Conservation (phyloP, 2,888 invertebrate genomes). For the Timandra comae region DNA sequence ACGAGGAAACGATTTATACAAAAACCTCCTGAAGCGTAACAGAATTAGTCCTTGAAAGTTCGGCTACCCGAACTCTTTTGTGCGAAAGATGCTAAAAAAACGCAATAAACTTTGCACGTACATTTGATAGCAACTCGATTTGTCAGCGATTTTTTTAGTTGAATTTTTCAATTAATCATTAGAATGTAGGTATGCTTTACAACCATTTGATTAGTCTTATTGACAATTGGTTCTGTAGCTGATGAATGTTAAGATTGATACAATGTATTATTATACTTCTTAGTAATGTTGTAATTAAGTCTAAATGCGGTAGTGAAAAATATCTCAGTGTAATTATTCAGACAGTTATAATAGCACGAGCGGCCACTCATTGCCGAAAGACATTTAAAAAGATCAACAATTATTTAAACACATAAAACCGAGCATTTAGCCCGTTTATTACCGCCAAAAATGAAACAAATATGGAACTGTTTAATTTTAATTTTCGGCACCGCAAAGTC, state of each 20-base stretch:
- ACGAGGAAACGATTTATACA: conserved; percentile 25
- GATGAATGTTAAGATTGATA: conserved; percentile 30
- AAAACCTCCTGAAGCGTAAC: conserved; percentile 60
- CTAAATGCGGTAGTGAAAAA: conserved; percentile 23
- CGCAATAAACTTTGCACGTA: conserved; percentile 38
- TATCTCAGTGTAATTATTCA: conserved; percentile 20
- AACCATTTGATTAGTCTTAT: conserved; percentile 45
- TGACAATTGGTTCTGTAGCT: conserved; percentile 37
- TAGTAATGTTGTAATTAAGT: conserved; percentile 19
- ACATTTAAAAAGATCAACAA: conserved; percentile 36
- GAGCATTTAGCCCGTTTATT: conserved; percentile 55
- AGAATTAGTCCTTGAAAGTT: conserved; percentile 60
- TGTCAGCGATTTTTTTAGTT: conserved; percentile 60
- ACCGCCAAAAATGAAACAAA: conserved; percentile 48
- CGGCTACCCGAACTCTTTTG: conserved; percentile 59
- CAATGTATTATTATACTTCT: conserved; percentile 14
- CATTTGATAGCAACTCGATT: conserved; percentile 54
- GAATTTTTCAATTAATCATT: conserved; percentile 57
- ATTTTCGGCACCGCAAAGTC: conserved; percentile 53
- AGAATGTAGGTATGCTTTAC: conserved; percentile 30
- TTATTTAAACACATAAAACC: conserved; percentile 51
- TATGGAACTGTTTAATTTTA: conserved; percentile 55
- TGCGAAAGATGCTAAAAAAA: conserved; percentile 48
- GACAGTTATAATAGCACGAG: conserved; percentile 26
- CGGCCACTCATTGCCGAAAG: conserved; percentile 22